Percentiles rank a stretch among this genome's conserved stretches.
phyloP scores from a whole-genome alignment of 2,113 vertebrate species.

The Chaetops frenatus region DNA sequence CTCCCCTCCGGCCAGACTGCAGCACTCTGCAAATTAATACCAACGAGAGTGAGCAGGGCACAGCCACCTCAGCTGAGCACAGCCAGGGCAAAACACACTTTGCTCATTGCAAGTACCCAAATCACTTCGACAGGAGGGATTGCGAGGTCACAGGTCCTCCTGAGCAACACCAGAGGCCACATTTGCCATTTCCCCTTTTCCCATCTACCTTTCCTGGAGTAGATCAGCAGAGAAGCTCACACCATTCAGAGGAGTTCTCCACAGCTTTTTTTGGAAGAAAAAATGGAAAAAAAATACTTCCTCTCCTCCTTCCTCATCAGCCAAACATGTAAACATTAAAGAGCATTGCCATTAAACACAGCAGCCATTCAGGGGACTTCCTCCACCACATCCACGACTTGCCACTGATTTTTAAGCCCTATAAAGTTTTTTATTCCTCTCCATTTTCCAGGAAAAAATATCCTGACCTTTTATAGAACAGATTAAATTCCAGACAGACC shows the following conservation, averaged over 20 bases:
- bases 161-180: fast-evolving
- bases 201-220: fast-evolving
- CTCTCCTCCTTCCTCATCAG: neutral
- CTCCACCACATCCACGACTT: neutral
- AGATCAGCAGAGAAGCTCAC: neutral
- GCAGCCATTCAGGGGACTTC: neutral
- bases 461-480: neutral
- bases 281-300: neutral
- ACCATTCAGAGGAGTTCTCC: neutral
- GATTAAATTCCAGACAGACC: constrained; percentile 10
- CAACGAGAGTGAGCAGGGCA: neutral
- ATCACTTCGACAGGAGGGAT: neutral
- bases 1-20: neutral
- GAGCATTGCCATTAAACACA: neutral
- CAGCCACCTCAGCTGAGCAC: neutral
- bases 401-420: neutral
- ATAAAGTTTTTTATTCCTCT: neutral
- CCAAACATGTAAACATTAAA: neutral
- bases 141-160: neutral
- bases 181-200: neutral
- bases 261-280: neutral
- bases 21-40: neutral
- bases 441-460: neutral
- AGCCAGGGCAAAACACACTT: neutral
- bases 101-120: neutral